Evolutionary conservation across 1,140 invertebrate genomes (phyloP).

Genomic region (Anastatus disparis): DNA sequence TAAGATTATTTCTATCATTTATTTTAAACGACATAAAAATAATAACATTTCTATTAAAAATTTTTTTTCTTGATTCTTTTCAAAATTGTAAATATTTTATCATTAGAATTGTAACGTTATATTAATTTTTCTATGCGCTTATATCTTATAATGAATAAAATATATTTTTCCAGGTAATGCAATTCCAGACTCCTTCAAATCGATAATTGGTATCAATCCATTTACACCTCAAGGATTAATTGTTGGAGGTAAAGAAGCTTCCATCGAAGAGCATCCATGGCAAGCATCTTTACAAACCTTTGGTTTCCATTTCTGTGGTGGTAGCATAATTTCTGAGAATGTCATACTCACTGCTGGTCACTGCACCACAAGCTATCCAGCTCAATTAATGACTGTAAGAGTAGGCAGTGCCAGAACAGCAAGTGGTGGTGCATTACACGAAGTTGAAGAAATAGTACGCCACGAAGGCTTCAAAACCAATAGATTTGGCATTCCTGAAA

Average conservation of each 20-base stretch:
- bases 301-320: constrained; percentile 68
- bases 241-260: constrained; percentile 66
- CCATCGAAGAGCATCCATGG: constrained; percentile 68
- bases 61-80: too few species aligned
- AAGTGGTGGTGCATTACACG: constrained; percentile 32
- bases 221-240: constrained; percentile 58
- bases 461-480: constrained; percentile 28
- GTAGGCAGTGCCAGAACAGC: not conserved
- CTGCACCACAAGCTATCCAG: constrained; percentile 53
- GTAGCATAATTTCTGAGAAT: constrained; percentile 67
- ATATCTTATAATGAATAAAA: too few species aligned
- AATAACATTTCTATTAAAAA: too few species aligned
- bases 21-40: too few species aligned
- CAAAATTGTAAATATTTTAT: too few species aligned
- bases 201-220: not conserved
- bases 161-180: constrained; percentile 1
- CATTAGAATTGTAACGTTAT: too few species aligned
- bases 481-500: constrained; percentile 57
- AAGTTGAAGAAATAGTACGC: constrained; percentile 13
- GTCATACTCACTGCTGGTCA: constrained; percentile 70
- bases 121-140: too few species aligned
- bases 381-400: not conserved
- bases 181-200: not conserved
- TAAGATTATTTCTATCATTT: too few species aligned
- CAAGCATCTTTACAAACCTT: constrained; percentile 70